A percentile compares a stretch with the other conserved stretches of the same genome.
These are phyloP conservation scores for Rhynchonycteris naso DNA, from an alignment of 2,797 vertebrate genomes.

Conservation along the genomic window DNA sequence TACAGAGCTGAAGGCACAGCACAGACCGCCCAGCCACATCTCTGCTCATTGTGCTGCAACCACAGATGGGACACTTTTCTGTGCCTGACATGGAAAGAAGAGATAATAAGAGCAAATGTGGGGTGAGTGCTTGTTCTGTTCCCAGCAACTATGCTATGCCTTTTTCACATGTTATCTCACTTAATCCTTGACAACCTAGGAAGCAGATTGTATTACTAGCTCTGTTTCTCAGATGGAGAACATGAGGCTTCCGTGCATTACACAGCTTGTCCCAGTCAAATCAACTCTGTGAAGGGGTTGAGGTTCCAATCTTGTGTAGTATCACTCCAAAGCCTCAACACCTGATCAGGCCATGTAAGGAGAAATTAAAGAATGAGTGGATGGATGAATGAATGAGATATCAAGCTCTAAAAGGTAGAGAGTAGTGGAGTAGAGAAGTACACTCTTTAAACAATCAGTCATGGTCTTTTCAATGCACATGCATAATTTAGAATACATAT, in stretches of 20 bases:
- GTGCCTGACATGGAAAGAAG: neutral
- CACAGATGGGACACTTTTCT: neutral
- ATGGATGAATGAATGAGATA: neutral
- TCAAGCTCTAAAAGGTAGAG: neutral
- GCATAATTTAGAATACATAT: neutral
- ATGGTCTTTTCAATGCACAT: neutral
- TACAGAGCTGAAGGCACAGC: neutral
- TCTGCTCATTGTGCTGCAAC: neutral
- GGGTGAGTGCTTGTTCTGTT: neutral
- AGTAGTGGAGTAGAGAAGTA: neutral
- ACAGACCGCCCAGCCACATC: accelerated
- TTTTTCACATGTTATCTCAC: neutral
- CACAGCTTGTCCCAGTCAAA: neutral
- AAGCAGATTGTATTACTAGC: neutral
- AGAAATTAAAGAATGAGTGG: neutral
- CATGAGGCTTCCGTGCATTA: neutral
- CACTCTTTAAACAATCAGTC: neutral
- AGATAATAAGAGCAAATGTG: neutral
- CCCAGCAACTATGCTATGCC: neutral
- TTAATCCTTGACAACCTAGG: neutral
- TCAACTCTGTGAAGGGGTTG: neutral
- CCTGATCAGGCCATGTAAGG: no score
- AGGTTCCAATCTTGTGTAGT: neutral
- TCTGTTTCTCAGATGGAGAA: neutral
- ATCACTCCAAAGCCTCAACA: neutral